A percentile compares a stretch with the other conserved stretches of the same genome.
These are phyloP conservation scores for Propsilocerus akamusi DNA, from an alignment of 1,140 invertebrate genomes.

Conservation along the genomic window DNA sequence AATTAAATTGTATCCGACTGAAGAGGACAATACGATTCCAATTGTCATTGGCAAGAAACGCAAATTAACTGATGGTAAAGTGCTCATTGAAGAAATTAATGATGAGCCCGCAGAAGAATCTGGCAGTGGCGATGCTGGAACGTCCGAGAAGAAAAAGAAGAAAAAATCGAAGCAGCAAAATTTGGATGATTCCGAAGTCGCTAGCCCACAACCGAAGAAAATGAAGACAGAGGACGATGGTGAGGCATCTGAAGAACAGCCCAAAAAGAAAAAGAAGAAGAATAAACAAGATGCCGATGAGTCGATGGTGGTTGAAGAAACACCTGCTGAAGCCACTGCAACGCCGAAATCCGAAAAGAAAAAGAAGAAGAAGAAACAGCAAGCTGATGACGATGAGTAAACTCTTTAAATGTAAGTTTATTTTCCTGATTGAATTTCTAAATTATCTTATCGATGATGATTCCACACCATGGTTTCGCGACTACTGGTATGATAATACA, in stretches of 20 bases:
- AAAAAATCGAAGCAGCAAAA: slow-evolving; percentile 8
- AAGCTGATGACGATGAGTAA: neutral
- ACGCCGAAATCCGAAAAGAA: slow-evolving; percentile 11
- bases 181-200: too few species aligned
- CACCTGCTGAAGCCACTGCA: slow-evolving; percentile 10
- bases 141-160: slow-evolving; percentile 9
- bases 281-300: slow-evolving; percentile 16
- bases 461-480: neutral
- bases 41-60: slow-evolving; percentile 14
- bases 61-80: slow-evolving; percentile 15
- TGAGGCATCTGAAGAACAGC: slow-evolving; percentile 10
- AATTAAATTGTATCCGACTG: slow-evolving; percentile 10
- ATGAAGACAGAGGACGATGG: slow-evolving; percentile 7
- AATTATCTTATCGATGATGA: neutral
- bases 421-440: neutral
- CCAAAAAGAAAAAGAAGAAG: slow-evolving; percentile 24
- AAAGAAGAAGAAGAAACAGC: slow-evolving; percentile 11
- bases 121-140: slow-evolving; percentile 6
- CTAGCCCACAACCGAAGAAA: too few species aligned
- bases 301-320: slow-evolving; percentile 11
- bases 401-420: neutral
- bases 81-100: slow-evolving; percentile 16
- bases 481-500: neutral
- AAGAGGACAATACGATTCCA: slow-evolving; percentile 6
- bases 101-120: slow-evolving; percentile 17